A percentile compares a stretch with the other conserved stretches of the same genome.
Evolutionary conservation across 2,888 invertebrate genomes (phyloP).

Genomic region (Formica aserva): DNA sequence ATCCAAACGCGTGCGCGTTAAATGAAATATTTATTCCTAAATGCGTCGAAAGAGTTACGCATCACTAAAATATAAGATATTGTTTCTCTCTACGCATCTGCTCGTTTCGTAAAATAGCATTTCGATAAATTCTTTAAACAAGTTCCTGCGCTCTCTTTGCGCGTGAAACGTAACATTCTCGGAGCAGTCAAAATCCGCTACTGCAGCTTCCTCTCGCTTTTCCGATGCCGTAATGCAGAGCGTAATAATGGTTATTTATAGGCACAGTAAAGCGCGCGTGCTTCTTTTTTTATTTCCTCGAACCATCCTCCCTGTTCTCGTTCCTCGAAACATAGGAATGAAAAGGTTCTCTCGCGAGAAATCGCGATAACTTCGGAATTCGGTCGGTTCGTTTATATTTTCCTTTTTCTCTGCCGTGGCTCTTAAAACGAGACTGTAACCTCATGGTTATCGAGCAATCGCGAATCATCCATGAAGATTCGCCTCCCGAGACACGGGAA

Average conservation of each 20-base stretch:
- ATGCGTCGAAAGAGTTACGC: neutral
- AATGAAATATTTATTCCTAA: constrained; percentile 1
- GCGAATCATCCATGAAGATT: constrained; percentile 10
- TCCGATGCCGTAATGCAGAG: constrained; percentile 66
- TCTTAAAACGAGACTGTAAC: neutral
- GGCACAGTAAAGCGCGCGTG: constrained; percentile 63
- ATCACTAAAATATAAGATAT: neutral
- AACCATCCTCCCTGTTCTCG: constrained; percentile 31
- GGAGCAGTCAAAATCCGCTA: constrained; percentile 63
- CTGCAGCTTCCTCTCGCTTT: constrained; percentile 53
- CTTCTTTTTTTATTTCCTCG: constrained; percentile 16
- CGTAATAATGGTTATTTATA: constrained; percentile 76
- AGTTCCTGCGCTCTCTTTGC: neutral
- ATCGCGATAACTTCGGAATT: constrained; percentile 67
- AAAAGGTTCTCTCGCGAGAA: constrained; percentile 5
- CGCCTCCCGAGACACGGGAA: neutral
- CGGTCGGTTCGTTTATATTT: constrained; percentile 53
- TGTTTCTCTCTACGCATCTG: neutral
- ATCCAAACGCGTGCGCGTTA: neutral
- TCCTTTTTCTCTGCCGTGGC: constrained; percentile 21
- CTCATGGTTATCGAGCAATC: neutral
- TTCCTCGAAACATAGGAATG: constrained; percentile 27
- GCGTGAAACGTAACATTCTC: constrained; percentile 10
- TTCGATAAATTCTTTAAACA: neutral
- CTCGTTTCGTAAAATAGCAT: neutral